Conservation (phyloP, 2,888 invertebrate species). For the Erpobdella octoculata region DNA sequence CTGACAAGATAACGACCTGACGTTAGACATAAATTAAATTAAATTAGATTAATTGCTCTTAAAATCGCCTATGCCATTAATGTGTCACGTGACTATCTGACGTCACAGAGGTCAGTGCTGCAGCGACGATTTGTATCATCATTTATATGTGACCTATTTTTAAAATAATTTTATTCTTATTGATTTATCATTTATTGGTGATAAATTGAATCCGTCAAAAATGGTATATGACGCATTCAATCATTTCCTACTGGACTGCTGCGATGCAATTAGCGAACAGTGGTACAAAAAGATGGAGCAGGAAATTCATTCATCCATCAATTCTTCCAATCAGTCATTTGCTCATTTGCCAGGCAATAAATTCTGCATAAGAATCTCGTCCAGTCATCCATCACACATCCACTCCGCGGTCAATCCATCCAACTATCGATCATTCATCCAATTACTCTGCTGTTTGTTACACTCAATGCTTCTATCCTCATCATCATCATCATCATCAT, state of each 20-base stretch:
- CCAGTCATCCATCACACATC: not conserved
- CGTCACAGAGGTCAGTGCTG: not conserved
- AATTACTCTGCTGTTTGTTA: not conserved
- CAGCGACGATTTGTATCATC: not conserved
- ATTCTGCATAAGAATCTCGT: not conserved
- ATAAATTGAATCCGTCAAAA: too few relatives aligned
- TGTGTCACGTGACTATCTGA: too few relatives aligned
- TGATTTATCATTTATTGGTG: too few relatives aligned
- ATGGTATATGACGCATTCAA: too few relatives aligned
- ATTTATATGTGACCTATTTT: not conserved
- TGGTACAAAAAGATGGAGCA: too few relatives aligned
- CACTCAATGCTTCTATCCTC: not conserved
- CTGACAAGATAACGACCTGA: not conserved
- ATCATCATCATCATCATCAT: not conserved
- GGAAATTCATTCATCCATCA: slow-evolving; percentile 5
- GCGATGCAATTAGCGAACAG: too few relatives aligned
- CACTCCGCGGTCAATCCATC: not conserved
- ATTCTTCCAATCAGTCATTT: slow-evolving; percentile 8
- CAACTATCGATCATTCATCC: not conserved
- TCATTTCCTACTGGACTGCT: too few relatives aligned
- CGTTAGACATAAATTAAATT: not conserved
- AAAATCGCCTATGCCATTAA: too few relatives aligned
- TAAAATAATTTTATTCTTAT: not conserved
- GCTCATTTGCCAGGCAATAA: not conserved
- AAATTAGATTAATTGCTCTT: too few relatives aligned